These are phyloP conservation scores for Lepidurus packardi DNA, from an alignment of 1,140 invertebrate species.

Conservation along the genomic window DNA sequence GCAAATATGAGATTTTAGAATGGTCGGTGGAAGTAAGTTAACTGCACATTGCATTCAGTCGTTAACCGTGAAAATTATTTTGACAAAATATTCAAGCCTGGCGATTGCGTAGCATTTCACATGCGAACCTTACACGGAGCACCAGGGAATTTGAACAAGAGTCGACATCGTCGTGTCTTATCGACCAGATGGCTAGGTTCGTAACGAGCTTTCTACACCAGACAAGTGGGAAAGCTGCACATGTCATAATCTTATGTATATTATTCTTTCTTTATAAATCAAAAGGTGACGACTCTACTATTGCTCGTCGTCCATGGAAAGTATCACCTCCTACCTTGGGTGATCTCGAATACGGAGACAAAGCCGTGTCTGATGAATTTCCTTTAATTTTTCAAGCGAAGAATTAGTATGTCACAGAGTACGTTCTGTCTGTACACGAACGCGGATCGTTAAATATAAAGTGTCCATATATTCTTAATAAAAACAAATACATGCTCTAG, in stretches of 20 bases:
- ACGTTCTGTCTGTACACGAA: no score
- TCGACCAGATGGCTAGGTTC: slow-evolving; percentile 40
- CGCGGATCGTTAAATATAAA: no score
- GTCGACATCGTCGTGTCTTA: slow-evolving; percentile 37
- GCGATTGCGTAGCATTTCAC: slow-evolving; percentile 41
- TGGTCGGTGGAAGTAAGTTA: slow-evolving; percentile 39
- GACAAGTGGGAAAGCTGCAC: background rate
- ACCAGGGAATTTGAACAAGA: slow-evolving; percentile 36
- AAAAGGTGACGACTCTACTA: background rate
- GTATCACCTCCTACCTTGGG: background rate
- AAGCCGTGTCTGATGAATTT: background rate
- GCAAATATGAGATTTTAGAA: slow-evolving; percentile 37
- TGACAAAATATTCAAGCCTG: slow-evolving; percentile 35
- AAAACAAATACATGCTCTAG: no score
- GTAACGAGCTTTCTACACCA: background rate
- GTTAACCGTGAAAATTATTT: background rate
- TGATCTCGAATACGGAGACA: background rate
- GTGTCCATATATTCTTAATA: no score
- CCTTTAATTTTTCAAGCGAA: background rate
- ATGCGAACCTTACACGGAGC: slow-evolving; percentile 41
- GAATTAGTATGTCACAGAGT: no score
- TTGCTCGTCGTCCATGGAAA: background rate
- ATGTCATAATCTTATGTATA: background rate
- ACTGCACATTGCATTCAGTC: no score
- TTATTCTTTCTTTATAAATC: background rate